Evolutionary conservation across 1,140 invertebrate genomes (phyloP).

Genomic region (Aphis gossypii): DNA sequence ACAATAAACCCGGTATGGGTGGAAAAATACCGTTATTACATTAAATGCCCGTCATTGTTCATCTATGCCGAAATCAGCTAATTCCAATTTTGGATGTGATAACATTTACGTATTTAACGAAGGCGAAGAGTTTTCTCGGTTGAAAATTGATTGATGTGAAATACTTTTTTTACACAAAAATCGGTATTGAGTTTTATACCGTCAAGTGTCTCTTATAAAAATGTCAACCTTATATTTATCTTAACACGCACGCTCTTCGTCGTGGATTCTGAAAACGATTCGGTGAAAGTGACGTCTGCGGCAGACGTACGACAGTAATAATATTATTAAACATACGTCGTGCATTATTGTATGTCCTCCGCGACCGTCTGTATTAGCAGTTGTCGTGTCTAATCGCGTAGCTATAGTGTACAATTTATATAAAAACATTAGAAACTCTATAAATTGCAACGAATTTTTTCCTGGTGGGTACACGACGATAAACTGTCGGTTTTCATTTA

Average conservation of each 20-base stretch:
- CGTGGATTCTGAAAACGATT: not conserved
- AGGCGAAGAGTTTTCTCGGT: not conserved
- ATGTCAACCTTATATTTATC: not conserved
- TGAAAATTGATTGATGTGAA: not conserved
- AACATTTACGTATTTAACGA: not conserved
- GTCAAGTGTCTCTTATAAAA: not conserved
- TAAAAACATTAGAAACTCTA: not conserved
- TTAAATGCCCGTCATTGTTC: not conserved
- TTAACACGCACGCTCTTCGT: not conserved
- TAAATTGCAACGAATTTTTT: not conserved
- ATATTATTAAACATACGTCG: not conserved
- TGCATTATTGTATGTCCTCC: not conserved
- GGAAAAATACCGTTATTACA: not conserved
- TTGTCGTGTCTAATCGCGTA: not conserved
- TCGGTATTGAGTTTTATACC: not conserved
- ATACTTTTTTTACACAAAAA: not conserved
- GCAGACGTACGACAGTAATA: not conserved
- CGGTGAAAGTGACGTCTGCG: constrained; percentile 10
- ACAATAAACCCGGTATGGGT: not conserved
- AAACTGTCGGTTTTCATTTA: not conserved
- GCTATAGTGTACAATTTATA: not conserved
- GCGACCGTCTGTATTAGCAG: not conserved
- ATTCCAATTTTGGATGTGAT: not conserved
- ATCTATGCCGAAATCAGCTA: not conserved
- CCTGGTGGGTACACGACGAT: not conserved